Base-by-base conservation (phyloP, 1,140 invertebrate genomes). In the Capitella teleta region DNA sequence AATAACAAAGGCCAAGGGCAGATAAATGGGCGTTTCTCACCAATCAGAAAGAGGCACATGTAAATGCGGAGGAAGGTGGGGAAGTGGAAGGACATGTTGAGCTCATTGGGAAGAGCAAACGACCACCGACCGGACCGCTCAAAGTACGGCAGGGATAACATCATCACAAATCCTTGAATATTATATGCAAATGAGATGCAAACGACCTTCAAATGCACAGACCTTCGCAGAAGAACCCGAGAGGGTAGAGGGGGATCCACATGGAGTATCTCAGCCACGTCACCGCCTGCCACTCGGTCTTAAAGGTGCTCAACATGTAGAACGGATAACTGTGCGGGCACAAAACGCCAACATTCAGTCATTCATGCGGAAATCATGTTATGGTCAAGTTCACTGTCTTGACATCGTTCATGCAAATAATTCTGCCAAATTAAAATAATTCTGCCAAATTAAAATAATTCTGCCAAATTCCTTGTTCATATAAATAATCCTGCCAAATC, bases 181-280 rank as follows among this genome's bases (percentile, higher is more conserved):
- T 10, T 41, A 41, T 10, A 41, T 19, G 19, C 38, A 41, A 10
- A 10, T 10, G 23, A 38, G 25, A n/a, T 43, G 24, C 16, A 51
- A 42, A 16, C 16, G n/a, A 32, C 52, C 57, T 57, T 77, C 28
- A 24, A 5, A 88, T 79, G 3, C 2, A 85, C 80, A 52, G 60
- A 43, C 86, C 84, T 77, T 96, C 91, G 62, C 84, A 85, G 1
- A 91, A 55, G 60, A 93, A 82, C 14, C 89, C 90, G 40, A 93
- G 61, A 0, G 91, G 91, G 70, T 94, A 95, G 0, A 95, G 73
- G 0, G 85, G 81, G 51, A 95, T 90, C 91, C 91, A 96, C 28
- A 90, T 77, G 0, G 86, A 86, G 62, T 95, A 95, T 24, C 91
- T 77, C 0, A 94, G 68, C 91, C 90, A 95, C 0, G 87, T 93